Evolutionary conservation across 2,113 vertebrate genomes (phyloP).

Genomic region (Hucho hucho): DNA sequence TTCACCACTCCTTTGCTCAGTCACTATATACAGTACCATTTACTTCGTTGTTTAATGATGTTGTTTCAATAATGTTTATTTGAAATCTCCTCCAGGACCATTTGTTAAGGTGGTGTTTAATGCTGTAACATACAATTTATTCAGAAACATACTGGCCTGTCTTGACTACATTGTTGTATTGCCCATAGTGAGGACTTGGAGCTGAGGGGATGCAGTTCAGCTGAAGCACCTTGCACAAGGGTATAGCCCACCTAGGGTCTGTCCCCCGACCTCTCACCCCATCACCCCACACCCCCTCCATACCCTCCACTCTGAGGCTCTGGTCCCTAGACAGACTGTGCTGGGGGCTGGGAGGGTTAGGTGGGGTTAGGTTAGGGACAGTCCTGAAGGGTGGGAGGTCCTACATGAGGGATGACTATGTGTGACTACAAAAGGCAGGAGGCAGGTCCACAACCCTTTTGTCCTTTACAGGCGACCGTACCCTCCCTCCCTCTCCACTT

Average conservation of each 20-base stretch:
- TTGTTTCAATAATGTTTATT: too few relatives aligned
- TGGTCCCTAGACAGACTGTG: conserved; percentile 25
- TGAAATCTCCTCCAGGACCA: too few relatives aligned
- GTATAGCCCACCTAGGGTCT: conserved; percentile 32
- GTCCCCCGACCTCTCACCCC: neutral
- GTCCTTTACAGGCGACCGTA: conserved; percentile 49
- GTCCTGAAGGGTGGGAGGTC: conserved; percentile 39
- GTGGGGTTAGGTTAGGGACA: conserved; percentile 20
- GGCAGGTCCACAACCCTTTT: conserved; percentile 54
- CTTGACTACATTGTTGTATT: too few relatives aligned
- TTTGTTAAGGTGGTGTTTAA: too few relatives aligned
- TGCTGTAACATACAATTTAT: too few relatives aligned
- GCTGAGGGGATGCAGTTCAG: conserved; percentile 4
- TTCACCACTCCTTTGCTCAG: too few relatives aligned
- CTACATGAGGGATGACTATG: conserved; percentile 63
- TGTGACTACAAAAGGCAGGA: conserved; percentile 30
- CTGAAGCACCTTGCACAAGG: conserved; percentile 60
- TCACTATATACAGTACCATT: too few relatives aligned
- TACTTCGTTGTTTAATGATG: too few relatives aligned
- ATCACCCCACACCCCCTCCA: conserved; percentile 17
- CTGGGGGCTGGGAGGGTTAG: conserved; percentile 39
- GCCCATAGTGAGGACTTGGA: neutral
- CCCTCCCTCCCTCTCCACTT: neutral
- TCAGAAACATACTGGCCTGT: too few relatives aligned
- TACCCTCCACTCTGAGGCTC: neutral